Evolutionary conservation across 2,797 vertebrate genomes (phyloP), one percentile per base, ranked within the genome.

Genomic region (Lithobates sylvaticus): DNA sequence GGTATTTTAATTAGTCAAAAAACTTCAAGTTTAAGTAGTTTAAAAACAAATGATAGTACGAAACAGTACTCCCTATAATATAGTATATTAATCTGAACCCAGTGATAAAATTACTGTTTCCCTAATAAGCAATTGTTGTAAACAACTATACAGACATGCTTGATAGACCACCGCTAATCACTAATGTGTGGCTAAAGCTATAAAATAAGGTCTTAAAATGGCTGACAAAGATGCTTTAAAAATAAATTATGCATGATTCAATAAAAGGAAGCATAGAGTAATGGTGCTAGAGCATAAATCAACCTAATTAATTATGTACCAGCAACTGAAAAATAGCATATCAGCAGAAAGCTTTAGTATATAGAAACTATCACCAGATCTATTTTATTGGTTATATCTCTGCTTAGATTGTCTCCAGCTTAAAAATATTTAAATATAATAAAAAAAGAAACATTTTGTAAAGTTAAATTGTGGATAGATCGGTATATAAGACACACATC

Each of bases 241-340:
- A 13, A 76, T 76, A 54, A 76, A 76, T 76, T 76, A 76, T 76
- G 44, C 47, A 76, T 26, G 73, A 54, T 76, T 50, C 44, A 36
- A 36, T 76, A 44, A 76, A 76, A 44, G 72, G 47, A 1, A 26
- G 73, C n/a, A 58, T 36, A 12, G 26, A 54, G 42, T 50, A 32
- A 76, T 50, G 26, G 73, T 34, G 27, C 9, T 54, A 12, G 5
- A 26, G 65, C 44, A 76, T 50, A 76, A 76, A 50, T 26, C n/a
- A 50, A 10, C 44, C 27, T 76, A 32, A 76, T 76, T 50, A 54
- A 50, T 76, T 76, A 76, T 76, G 18, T 54, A 76, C 73, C 16
- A 76, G 27, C 73, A 23, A 76, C n/a, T 76, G 26, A 23, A 76
- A 50, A 29, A 54, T n/a, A 74, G 2, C 7, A 39, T 54, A 54